Evolutionary conservation across 2,113 vertebrate genomes (phyloP), one percentile per base, ranked within the genome.

Genomic region (Dinomys branickii): DNA sequence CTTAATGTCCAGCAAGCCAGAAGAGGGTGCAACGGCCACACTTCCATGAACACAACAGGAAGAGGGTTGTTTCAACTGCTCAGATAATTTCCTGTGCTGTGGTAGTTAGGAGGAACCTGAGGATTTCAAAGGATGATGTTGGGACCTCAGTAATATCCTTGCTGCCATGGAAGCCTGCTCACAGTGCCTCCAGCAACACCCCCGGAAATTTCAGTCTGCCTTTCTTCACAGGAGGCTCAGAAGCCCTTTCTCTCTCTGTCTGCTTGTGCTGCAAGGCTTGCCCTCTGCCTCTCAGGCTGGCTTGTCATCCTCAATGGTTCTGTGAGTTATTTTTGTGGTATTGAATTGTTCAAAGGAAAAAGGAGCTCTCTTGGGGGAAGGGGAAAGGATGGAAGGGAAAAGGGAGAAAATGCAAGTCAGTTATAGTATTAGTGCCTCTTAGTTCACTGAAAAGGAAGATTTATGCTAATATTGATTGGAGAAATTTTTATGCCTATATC

Each of bases 71-170:
- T 77, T 94, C 94, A 85, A 71, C 10, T 73, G 26, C 65, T 75
- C 4, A 58, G 30, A 30, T 13, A 8, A 47, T 81, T 91, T 26
- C 12, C 28, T 41, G 28, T 26, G 33, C 26, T 63, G 61, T 87
- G 14, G 14, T 47, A 41, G 28, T 20, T 86, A 83, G 58, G 30
- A n/a, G 87, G 35, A 89, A 41, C 6, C 8, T 87, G 52, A 85
- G 28, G 54, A 44, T 88, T 80, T 84, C 6, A 93, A 78, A 58
- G 2, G 71, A n/a, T 63, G 5, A 69, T 38, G 5, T 22, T 73
- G 77, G 30, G 8, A 59, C 52, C 38, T 96, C 47, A 84, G 50
- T 59, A 88, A 58, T 88, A 88, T 19, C 83, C 92, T 92, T 84
- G 69, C n/a, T 93, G 54, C 22, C 13, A 50, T 16, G 13, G 17